These are phyloP conservation scores for Mechanitis mazaeus DNA, from an alignment of 2,888 invertebrate genomes.

Conservation along the genomic window DNA sequence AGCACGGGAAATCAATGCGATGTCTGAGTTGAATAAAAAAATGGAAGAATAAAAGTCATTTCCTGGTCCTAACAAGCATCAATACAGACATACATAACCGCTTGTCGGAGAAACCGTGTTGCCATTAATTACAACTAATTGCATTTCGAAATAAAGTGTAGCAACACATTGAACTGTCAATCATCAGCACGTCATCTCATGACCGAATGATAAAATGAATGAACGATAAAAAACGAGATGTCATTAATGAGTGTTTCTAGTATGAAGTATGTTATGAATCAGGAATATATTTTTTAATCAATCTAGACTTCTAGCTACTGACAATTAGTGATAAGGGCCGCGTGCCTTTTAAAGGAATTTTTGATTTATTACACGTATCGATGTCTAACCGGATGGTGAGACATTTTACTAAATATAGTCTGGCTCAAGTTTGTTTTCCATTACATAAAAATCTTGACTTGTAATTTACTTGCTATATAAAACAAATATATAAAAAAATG, in stretches of 20 bases:
- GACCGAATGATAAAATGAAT: conserved; percentile 15
- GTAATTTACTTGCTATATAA: neutral
- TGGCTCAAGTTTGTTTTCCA: too few species aligned
- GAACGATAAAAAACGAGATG: conserved; percentile 13
- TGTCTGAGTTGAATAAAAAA: too few species aligned
- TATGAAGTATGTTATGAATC: conserved; percentile 9
- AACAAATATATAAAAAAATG: neutral
- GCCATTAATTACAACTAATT: conserved; percentile 19
- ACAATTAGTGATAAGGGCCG: conserved; percentile 15
- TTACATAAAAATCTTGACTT: too few species aligned
- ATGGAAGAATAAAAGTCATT: neutral
- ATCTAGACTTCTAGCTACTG: conserved; percentile 16
- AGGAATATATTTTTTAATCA: conserved; percentile 10
- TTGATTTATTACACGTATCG: conserved; percentile 5
- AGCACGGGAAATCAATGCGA: neutral
- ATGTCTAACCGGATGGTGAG: neutral
- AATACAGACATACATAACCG: conserved; percentile 10
- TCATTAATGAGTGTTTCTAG: conserved; percentile 18
- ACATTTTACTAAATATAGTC: neutral
- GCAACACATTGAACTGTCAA: conserved; percentile 28
- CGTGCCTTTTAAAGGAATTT: neutral
- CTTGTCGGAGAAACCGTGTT: conserved; percentile 2
- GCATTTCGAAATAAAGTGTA: conserved; percentile 11
- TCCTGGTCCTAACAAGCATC: conserved; percentile 8
- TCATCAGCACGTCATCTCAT: conserved; percentile 23